Evolutionary conservation across 1,140 invertebrate species (phyloP), one percentile per base, ranked within the genome.

Genomic region (Heliothis virescens): DNA sequence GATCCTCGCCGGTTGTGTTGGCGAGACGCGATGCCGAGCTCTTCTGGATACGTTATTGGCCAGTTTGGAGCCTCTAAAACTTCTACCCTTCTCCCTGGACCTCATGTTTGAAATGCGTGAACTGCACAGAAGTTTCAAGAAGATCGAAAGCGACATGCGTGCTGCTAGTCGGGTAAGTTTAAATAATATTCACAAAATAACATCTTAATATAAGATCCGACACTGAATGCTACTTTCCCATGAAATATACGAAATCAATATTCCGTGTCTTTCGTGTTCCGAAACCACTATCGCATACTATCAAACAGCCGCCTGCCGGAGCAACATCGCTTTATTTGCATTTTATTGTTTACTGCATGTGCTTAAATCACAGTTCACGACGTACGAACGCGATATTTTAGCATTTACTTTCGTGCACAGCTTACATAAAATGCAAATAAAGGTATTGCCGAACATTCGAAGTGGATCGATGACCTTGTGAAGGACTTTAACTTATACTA

Each of bases 11-110:
- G 96, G 96, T 15, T 97, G 96, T 81, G 96, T 97, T 18, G 96
- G 96, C 1, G 96, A 96, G 82, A 88, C 96, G 1, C 95, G 96
- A 55, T 96, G 96, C 71, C 95, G 97, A 67, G 95, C 96, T 74
- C 93, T 97, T 13, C 95, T 97, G 78, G 97, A 98, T 89, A 95
- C 96, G 18, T 95, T 98, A 80, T 95, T 98, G 47, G 95, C 96
- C 59, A 96, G 97, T 47, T 94, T 98, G 5, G 97, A 97, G 90
- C 97, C 97, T 1, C 92, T 98, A 5, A 96, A 97, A 48, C 95
- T 97, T 59, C 95, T 97, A 74, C 97, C 97, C 29, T 98, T 98
- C 91, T 96, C 97, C 78, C 92, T 98, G 59, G 97, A 98, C 89
- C 95, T 98, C 57, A 96, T 98, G 80, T 97, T 97, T 93, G 97